Evolutionary conservation across 2,797 vertebrate genomes (phyloP), one percentile per base, ranked within the genome.

Genomic region (Gadopsis marmoratus): DNA sequence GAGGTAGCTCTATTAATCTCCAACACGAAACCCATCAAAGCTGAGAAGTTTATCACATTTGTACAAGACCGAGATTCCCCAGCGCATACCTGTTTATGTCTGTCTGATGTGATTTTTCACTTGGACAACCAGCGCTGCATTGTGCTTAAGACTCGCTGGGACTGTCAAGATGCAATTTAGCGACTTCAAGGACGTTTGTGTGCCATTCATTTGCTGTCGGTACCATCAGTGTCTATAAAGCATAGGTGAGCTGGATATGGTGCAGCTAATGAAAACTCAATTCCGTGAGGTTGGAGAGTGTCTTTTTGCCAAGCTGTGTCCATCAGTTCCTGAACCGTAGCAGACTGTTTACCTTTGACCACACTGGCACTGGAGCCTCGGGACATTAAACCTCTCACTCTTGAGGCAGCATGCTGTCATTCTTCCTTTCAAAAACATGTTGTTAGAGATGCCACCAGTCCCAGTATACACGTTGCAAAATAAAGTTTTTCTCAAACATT

Each of bases 271-370:
- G 31, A 64, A 71, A 74, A 58, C 39, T 66, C 41, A 23, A n/a
- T 53, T 37, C 33, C 39, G 11, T 12, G 65, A 53, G 68, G 79
- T 41, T 2, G 21, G 19, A 56, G 58, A 53, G 9, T 7, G 11
- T 53, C 29, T 65, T 67, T 61, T 63, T 50, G 58, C 60, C 33
- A 33, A 14, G 19, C 56, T 65, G 35, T 69, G 60, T 43, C 33
- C 41, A 74, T 70, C 43, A 43, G 9, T 61, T 39, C 35, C 47
- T 66, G 41, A 26, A 37, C 26, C 3, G 16, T 21, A 47, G 48
- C 26, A 23, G 45, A 53, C 23, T 23, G 62, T 73, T 71, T 77
- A 65, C 67, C 55, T 74, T 53, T 71, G n/a, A 82, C 74, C 60
- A 61, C 0, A 8, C 67, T 13, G 8, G n/a, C 47, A 55, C 2